Conservation (phyloP, 1,140 invertebrate species). For the Macrosteles quadrilineatus region DNA sequence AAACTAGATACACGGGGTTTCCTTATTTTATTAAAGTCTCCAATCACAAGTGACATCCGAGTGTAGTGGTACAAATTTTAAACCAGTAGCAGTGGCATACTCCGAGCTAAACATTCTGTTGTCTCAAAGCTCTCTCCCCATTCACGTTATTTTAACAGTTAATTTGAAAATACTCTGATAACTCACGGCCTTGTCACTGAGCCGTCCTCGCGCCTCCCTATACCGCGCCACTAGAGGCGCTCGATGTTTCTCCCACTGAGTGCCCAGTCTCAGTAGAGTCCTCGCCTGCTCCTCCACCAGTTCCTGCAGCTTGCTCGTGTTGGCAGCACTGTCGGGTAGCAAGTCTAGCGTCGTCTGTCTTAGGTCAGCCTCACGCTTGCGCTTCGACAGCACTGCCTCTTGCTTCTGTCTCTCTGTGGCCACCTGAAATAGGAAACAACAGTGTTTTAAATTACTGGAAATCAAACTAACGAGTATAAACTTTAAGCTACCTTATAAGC, state of each 20-base stretch:
- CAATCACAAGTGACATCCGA: too few species aligned
- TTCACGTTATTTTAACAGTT: too few species aligned
- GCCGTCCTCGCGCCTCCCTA: slow-evolving; percentile 58
- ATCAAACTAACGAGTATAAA: background rate
- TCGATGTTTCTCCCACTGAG: slow-evolving; percentile 70
- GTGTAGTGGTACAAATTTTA: too few species aligned
- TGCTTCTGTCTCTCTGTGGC: slow-evolving; percentile 49
- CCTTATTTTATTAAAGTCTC: too few species aligned
- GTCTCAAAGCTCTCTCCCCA: too few species aligned
- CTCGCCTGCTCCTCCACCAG: slow-evolving; percentile 61
- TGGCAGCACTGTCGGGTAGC: slow-evolving; percentile 62
- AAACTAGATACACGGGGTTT: too few species aligned
- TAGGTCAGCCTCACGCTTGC: slow-evolving; percentile 48
- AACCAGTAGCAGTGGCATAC: too few species aligned
- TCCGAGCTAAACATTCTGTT: too few species aligned
- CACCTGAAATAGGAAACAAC: slow-evolving; percentile 40
- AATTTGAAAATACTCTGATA: slow-evolving; percentile 15
- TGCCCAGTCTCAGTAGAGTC: slow-evolving; percentile 61
- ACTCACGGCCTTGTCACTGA: slow-evolving; percentile 61
- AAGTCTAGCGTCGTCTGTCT: slow-evolving; percentile 64
- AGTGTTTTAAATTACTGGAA: slow-evolving; percentile 19
- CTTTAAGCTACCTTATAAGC: too few species aligned
- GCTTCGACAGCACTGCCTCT: slow-evolving; percentile 47
- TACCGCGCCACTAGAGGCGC: slow-evolving; percentile 64
- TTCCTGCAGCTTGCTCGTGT: slow-evolving; percentile 62